Evolutionary conservation across 2,888 invertebrate species (phyloP), one percentile per base, ranked within the genome.

Genomic region (Hoplodrina ambigua): DNA sequence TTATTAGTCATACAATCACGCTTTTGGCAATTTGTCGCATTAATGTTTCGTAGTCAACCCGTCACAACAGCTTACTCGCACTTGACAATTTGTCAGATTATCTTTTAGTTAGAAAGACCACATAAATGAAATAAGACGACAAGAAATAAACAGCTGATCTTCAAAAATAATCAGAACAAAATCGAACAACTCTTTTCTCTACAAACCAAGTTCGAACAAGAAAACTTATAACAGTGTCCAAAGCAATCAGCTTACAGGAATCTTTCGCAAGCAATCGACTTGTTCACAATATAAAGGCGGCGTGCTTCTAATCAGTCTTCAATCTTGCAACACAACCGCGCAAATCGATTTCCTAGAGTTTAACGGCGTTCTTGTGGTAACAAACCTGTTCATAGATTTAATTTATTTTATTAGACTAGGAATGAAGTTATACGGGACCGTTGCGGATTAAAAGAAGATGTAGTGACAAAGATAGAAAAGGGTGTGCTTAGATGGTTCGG

Each of bases 281-380:
- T 54, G 65, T 56, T 67, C 44, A 50, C 62, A 67, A 59, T 41
- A 76, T 57, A 73, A 60, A 68, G 63, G 74, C 72, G 50, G 55
- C 54, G 57, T 55, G 57, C 63, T 69, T 79, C 64, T 83, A 82
- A 85, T 83, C 85, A 82, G 74, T 63, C 68, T 65, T 75, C 75
- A 80, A 85, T 80, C 83, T 82, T 63, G 70, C 64, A 71, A 64
- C 58, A 68, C 50, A 73, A 52, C 69, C 61, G 77, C 70, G 59
- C 75, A 82, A 87, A 88, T 87, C 88, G 87, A 87, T 88, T 85
- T 84, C 60, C 78, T 63, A 69, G 81, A 83, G 74, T 75, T 81
- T 64, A 59, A 20, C 54, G 19, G 62, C 46, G 62, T 59, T 78
- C 63, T 55, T 37, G 54, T n/a, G 4, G 58, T 54, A 65, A 65